phyloP scores from a whole-genome alignment of 2,888 invertebrate genomes.

The Epirrhoe tristata region DNA sequence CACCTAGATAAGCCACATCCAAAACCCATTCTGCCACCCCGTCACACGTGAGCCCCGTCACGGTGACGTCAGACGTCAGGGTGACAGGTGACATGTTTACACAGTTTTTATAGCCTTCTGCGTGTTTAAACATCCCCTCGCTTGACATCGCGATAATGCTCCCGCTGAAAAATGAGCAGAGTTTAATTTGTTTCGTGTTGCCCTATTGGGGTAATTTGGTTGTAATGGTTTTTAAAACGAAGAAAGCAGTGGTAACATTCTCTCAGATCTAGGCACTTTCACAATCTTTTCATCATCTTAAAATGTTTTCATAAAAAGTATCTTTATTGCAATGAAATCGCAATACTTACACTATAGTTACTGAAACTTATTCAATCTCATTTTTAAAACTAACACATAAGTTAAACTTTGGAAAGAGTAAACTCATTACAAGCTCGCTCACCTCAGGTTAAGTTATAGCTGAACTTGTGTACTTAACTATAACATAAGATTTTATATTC shows the following conservation, averaged over 20 bases:
- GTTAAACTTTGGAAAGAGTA: constrained; percentile 37
- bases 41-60: constrained; percentile 35
- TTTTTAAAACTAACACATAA: constrained; percentile 29
- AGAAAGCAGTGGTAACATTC: too few relatives aligned
- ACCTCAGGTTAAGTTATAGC: constrained; percentile 47
- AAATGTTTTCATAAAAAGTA: too few relatives aligned
- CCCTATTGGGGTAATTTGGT: constrained; percentile 29
- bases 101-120: constrained; percentile 45
- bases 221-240: too few relatives aligned
- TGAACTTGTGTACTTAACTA: constrained; percentile 40
- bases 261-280: too few relatives aligned
- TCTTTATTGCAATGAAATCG: too few relatives aligned
- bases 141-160: constrained; percentile 45
- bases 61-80: constrained; percentile 41
- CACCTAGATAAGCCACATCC: constrained; percentile 19
- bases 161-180: constrained; percentile 50
- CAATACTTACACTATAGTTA: constrained; percentile 2
- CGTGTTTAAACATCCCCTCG: constrained; percentile 44
- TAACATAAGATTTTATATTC: constrained; percentile 26
- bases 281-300: too few relatives aligned
- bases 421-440: constrained; percentile 46
- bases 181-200: constrained; percentile 37
- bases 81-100: constrained; percentile 54
- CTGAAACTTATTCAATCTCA: constrained; percentile 18
- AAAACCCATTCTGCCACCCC: neutral